These are phyloP conservation scores for Sminthurinus aureus DNA, from an alignment of 2,888 invertebrate species.

Conservation along the genomic window DNA sequence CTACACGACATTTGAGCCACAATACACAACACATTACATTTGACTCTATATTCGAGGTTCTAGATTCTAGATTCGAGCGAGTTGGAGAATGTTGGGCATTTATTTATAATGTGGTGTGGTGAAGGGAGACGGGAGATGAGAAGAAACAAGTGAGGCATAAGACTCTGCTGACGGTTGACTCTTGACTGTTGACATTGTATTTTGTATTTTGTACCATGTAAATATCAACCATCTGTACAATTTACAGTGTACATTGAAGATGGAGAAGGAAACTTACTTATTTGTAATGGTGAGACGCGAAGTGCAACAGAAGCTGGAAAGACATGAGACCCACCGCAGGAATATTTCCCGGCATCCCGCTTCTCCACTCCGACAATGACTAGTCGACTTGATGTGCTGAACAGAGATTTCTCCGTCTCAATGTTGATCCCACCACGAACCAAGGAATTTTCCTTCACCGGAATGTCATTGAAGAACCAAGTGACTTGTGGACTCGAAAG, in stretches of 20 bases:
- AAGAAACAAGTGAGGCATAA: too few relatives aligned
- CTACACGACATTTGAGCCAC: too few relatives aligned
- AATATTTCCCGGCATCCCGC: conserved; percentile 54
- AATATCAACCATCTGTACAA: too few relatives aligned
- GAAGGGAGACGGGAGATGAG: too few relatives aligned
- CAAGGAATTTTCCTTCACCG: conserved; percentile 48
- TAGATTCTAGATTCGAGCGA: too few relatives aligned
- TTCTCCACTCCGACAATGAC: conserved; percentile 51
- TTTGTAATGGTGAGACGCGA: conserved; percentile 1
- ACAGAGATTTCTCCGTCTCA: conserved; percentile 51
- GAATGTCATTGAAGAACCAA: conserved; percentile 56
- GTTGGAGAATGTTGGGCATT: too few relatives aligned
- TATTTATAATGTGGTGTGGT: too few relatives aligned
- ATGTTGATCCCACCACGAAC: conserved; percentile 52
- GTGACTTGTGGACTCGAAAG: conserved; percentile 49
- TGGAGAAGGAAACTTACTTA: background rate
- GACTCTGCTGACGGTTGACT: too few relatives aligned
- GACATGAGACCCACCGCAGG: conserved; percentile 54
- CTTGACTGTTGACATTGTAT: too few relatives aligned
- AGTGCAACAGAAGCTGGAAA: conserved; percentile 52
- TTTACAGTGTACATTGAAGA: background rate
- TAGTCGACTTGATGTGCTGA: conserved; percentile 51
- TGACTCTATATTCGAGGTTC: too few relatives aligned
- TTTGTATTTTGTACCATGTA: too few relatives aligned
- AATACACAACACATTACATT: too few relatives aligned